Evolutionary conservation across 2,113 vertebrate genomes (phyloP).

Genomic region (Seriola quinqueradiata): DNA sequence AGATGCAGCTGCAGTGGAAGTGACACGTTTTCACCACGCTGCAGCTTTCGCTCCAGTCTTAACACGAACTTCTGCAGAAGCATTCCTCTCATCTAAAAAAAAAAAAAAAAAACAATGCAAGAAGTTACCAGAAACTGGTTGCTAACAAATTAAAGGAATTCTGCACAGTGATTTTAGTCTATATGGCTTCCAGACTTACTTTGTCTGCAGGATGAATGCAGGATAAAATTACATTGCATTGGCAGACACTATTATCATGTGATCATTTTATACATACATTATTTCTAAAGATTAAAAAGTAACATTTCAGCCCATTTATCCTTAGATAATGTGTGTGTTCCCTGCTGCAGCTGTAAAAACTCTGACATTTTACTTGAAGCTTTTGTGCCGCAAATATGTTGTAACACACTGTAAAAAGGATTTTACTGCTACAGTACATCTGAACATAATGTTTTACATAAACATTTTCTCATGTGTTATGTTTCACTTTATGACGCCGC

Average conservation of each 20-base stretch:
- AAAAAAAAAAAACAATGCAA: rapidly evolving
- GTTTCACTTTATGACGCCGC: neutral
- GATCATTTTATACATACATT: no score
- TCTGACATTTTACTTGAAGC: neutral
- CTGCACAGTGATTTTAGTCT: neutral
- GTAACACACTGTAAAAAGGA: neutral
- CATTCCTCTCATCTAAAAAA: neutral
- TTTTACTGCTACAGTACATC: neutral
- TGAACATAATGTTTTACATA: neutral
- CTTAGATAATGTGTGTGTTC: neutral
- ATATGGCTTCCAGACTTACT: neutral
- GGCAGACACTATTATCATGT: no score
- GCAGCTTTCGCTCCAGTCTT: neutral
- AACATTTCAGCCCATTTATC: neutral
- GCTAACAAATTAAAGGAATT: neutral
- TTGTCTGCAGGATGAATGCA: no score
- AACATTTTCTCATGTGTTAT: constrained; percentile 5
- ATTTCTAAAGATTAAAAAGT: no score
- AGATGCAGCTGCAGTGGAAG: neutral
- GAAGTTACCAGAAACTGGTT: neutral
- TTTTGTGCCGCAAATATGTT: neutral
- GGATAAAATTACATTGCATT: neutral
- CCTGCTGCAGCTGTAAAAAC: neutral
- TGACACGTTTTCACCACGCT: constrained; percentile 13
- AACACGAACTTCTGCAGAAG: constrained; percentile 10